Conservation (phyloP, 1,140 invertebrate genomes). For the Papilio polytes region DNA sequence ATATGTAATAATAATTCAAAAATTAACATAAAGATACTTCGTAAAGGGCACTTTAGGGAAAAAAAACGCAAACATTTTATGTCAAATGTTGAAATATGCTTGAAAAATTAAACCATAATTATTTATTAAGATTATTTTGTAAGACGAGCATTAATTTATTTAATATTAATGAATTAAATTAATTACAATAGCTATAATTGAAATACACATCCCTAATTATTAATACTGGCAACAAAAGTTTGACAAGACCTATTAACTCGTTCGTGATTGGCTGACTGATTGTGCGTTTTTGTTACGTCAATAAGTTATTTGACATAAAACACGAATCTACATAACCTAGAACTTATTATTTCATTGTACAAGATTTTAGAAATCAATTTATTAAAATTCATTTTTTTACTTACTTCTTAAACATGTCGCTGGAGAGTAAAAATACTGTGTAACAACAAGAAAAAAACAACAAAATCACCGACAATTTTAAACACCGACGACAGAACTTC, state of each 20-base stretch:
- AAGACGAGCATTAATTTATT: no score
- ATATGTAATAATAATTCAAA: neutral
- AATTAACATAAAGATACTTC: neutral
- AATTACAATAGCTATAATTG: neutral
- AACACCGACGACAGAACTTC: conserved; percentile 46
- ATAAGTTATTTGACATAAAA: conserved; percentile 54
- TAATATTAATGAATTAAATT: neutral
- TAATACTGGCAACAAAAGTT: conserved; percentile 30
- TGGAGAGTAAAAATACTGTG: conserved; percentile 37
- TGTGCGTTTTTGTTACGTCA: conserved; percentile 52
- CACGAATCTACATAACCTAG: conserved; percentile 50
- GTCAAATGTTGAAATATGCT: neutral
- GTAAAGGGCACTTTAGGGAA: neutral
- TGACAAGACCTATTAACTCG: neutral
- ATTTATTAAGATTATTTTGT: neutral
- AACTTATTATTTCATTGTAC: conserved; percentile 36
- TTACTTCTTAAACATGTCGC: conserved; percentile 79
- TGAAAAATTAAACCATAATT: neutral
- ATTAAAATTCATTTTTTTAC: conserved; percentile 47
- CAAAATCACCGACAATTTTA: conserved; percentile 41
- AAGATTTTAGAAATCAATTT: conserved; percentile 26
- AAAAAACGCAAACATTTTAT: neutral
- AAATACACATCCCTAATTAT: neutral
- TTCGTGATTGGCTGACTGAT: conserved; percentile 51
- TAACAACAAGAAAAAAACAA: conserved; percentile 39